Evolutionary conservation across 2,888 invertebrate genomes (phyloP), one percentile per base, ranked within the genome.

Genomic region (Coelogynopora nodosa): DNA sequence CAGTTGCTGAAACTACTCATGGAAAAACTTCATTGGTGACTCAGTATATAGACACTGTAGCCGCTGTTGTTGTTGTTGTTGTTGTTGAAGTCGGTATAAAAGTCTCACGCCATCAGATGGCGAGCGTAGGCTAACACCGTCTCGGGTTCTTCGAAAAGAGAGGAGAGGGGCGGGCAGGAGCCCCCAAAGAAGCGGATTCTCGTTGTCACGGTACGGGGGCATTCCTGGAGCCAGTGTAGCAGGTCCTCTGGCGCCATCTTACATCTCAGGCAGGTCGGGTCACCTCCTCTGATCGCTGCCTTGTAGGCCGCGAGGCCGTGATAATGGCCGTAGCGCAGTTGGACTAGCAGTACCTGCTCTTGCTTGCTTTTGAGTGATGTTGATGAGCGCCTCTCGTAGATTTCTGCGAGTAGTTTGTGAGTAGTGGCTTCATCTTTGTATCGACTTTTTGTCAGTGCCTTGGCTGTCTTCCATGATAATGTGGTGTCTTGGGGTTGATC

Each of bases 1-100:
- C 30, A 82, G 82, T 82, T 31, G 29, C 30, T 30, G 29, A 82
- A 82, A 30, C 23, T 74, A 74, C 74, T 74, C 74, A 74, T 74
- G 23, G 49, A 74, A 74, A 26, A 74, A 74, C 74, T 23, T 74
- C 27, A 74, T 74, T 74, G 27, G 74, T 74, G 23, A 74, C 74
- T 74, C 74, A 74, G 74, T n/a, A 74, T 74, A 74, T 26, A 30
- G 30, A 30, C 18, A 49, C 82, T 82, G 82, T 29, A 13, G 2
- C 29, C 30, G 31, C 13, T 82, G 82, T 31, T 82, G 31, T 82
- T 49, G 49, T 49, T 49, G 49, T 49, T 49, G 49, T 5, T 10
- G 49, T 18, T 5, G 49, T 49, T n/a, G n/a, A n/a, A n/a, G n/a
- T n/a, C n/a, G n/a, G n/a, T n/a, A n/a, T n/a, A n/a, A n/a, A n/a